phyloP scores from a whole-genome alignment of 2,888 invertebrate species.

The Amblyjoppa proteus region DNA sequence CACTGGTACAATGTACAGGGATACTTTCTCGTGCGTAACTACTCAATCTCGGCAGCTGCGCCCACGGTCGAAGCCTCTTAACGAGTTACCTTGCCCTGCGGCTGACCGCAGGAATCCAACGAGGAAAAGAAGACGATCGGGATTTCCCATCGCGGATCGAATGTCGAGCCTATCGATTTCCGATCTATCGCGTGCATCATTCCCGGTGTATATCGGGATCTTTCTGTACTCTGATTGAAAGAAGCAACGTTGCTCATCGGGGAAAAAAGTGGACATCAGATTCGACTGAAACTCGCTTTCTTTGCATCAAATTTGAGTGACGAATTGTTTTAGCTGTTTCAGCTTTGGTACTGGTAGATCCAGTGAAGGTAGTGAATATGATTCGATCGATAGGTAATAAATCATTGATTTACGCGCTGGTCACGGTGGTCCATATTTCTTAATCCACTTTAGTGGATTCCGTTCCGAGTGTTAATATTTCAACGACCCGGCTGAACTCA shows the following conservation, averaged over 20 bases:
- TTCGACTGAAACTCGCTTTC: background rate
- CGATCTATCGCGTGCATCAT: slow-evolving; percentile 1
- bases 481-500: background rate
- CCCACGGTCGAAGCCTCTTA: slow-evolving; percentile 9
- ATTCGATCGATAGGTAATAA: too few species aligned
- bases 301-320: too few species aligned
- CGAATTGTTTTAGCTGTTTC: too few species aligned
- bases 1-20: slow-evolving; percentile 54
- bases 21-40: slow-evolving; percentile 61
- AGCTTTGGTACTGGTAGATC: too few species aligned
- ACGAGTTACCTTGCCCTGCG: slow-evolving; percentile 15
- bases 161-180: slow-evolving; percentile 54
- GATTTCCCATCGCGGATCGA: slow-evolving; percentile 41
- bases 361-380: too few species aligned
- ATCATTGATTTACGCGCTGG: too few species aligned
- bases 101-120: slow-evolving; percentile 43
- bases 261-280: background rate
- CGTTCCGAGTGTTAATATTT: background rate
- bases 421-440: too few species aligned
- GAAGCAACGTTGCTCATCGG: background rate
- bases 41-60: slow-evolving; percentile 31
- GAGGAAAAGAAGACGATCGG: slow-evolving; percentile 7
- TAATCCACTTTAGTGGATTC: background rate
- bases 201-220: background rate
- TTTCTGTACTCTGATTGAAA: background rate